Percentiles rank a stretch among this genome's conserved stretches.
Conservation (phyloP, 2,113 vertebrate genomes). For the Herpetotheres cachinnans region DNA sequence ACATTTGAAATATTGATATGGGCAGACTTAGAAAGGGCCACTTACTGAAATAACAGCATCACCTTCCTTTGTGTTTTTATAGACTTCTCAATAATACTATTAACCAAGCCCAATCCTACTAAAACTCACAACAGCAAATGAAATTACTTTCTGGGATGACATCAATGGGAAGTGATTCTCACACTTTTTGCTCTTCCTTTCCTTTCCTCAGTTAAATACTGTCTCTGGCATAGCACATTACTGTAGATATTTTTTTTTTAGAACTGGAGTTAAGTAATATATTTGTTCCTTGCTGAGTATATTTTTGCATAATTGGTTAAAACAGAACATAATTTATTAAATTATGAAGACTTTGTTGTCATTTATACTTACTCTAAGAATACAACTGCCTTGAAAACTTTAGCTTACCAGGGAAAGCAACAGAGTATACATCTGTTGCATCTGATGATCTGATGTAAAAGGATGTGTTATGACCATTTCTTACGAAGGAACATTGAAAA, state of each 20-base stretch:
- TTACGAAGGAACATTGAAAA: not conserved
- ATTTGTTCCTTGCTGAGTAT: not conserved
- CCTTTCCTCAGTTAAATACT: not conserved
- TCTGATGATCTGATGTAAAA: not conserved
- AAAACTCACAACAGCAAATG: not conserved
- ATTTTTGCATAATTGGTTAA: not conserved
- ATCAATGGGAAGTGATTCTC: not conserved
- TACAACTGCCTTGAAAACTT: not conserved
- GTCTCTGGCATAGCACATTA: not conserved
- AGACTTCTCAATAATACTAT: not conserved
- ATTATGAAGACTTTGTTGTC: not conserved
- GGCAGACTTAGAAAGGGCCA: not conserved
- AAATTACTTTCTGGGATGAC: not conserved
- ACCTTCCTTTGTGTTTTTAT: not conserved
- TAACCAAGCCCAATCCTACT: not conserved
- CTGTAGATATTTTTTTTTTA: not conserved
- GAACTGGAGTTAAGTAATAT: no score
- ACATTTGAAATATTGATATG: not conserved
- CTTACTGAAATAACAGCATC: not conserved
- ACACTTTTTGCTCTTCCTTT: not conserved
- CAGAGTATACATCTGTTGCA: not conserved
- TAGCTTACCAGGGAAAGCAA: not conserved
- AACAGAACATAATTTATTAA: not conserved
- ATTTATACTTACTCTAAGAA: not conserved
- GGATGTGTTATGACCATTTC: not conserved